These are phyloP conservation scores for Ethmia dodecea DNA, from an alignment of 2,888 invertebrate species.

Conservation along the genomic window DNA sequence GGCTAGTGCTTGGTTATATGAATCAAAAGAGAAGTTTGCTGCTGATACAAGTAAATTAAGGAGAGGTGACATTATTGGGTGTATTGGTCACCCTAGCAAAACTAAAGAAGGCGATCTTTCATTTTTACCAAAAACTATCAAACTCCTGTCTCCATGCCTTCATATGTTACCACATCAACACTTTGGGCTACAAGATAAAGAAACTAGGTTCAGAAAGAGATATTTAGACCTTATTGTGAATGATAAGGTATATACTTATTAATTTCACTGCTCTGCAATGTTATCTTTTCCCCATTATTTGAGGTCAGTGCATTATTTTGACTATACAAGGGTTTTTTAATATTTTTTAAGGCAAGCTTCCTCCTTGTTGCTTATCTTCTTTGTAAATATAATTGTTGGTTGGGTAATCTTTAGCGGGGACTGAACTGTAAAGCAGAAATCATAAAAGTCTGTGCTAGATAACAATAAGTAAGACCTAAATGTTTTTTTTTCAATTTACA, in stretches of 20 bases:
- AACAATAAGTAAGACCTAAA: neutral
- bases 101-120: slow-evolving; percentile 99
- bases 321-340: too few relatives aligned
- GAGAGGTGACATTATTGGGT: slow-evolving; percentile 97
- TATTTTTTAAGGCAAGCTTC: too few relatives aligned
- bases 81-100: slow-evolving; percentile 90
- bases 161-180: slow-evolving; percentile 99
- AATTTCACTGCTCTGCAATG: neutral
- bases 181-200: slow-evolving; percentile 98
- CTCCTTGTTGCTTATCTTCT: too few relatives aligned
- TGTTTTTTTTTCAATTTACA: slow-evolving; percentile 20
- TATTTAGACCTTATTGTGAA: slow-evolving; percentile 98
- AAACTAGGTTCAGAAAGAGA: slow-evolving; percentile 95
- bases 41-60: slow-evolving; percentile 88
- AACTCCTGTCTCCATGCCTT: slow-evolving; percentile 95
- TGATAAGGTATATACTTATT: slow-evolving; percentile 77
- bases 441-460: too few relatives aligned
- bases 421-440: too few relatives aligned
- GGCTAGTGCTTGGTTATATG: slow-evolving; percentile 93
- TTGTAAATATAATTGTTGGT: too few relatives aligned
- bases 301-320: too few relatives aligned
- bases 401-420: too few relatives aligned
- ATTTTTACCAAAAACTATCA: slow-evolving; percentile 90
- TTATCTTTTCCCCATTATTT: too few relatives aligned
- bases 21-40: slow-evolving; percentile 85